Conservation (phyloP, 2,113 vertebrate genomes). For the Pluvianellus socialis region DNA sequence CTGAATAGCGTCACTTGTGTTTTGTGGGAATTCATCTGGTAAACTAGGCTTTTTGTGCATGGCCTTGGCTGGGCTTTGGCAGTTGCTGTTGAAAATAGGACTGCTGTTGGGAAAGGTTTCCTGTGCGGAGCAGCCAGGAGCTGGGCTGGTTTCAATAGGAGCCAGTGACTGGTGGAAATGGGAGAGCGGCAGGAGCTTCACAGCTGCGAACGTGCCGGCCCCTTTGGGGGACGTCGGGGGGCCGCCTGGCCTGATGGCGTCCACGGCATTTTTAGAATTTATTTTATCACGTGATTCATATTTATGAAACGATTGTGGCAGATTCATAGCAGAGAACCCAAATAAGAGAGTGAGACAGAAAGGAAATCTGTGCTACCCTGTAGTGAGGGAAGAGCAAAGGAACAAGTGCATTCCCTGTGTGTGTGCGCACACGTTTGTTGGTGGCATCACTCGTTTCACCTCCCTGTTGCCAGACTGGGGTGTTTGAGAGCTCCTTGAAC, state of each 20-base stretch:
- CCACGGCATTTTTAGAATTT: neutral
- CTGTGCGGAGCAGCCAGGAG: neutral
- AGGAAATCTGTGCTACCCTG: neutral
- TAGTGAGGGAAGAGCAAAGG: neutral
- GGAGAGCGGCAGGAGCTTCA: neutral
- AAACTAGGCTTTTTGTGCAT: slow-evolving; percentile 44
- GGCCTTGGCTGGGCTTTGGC: slow-evolving; percentile 4
- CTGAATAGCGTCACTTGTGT: slow-evolving; percentile 52
- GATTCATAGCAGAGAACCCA: neutral
- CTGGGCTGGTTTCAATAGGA: slow-evolving; percentile 9
- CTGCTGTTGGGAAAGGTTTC: slow-evolving; percentile 36
- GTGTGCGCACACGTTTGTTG: fast-evolving
- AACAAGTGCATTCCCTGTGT: neutral
- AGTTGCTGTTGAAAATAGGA: neutral
- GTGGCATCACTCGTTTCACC: neutral
- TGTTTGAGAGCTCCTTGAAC: neutral
- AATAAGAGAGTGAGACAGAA: neutral
- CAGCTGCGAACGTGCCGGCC: neutral
- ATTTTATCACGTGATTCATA: fast-evolving
- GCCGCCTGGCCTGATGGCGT: fast-evolving
- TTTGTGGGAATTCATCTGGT: slow-evolving; percentile 47
- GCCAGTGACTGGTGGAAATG: neutral
- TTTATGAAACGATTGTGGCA: neutral
- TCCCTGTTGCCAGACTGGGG: fast-evolving
- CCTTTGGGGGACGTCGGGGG: neutral